Base-by-base conservation (phyloP, 2,797 vertebrate genomes). In the Toxotes lorentzi region DNA sequence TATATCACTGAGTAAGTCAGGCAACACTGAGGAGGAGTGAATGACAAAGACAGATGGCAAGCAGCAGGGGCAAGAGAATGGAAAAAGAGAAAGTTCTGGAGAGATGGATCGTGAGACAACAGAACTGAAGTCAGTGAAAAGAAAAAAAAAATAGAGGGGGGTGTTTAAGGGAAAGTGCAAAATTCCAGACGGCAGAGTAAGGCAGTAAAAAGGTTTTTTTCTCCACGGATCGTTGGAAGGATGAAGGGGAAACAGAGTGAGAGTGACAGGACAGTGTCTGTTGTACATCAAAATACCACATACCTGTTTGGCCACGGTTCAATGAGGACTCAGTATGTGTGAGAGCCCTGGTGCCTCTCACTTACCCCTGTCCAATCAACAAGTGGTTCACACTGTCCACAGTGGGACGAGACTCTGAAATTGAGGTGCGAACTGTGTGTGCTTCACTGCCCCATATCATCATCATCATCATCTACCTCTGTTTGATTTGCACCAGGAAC, bases 241-340 rank as follows among this genome's bases (percentile, higher is more conserved):
- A 16, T 43, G 53, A 6, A 30, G 32, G 45, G 63, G 41, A 48
- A 59, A 21, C 45, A 12, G 60, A 62, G 64, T 19, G 73, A 78
- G 50, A 79, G 59, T 67, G 84, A 83, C 68, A 51, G 51, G 50
- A 34, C 27, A 45, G 60, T 59, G 62, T 76, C 38, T 6, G 1
- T 24, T 73, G 61, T 64, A 73, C 40, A 56, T 69, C 34, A 82
- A 63, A 84, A 69, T 12, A 27, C 66, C 81, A 83, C 82, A 88
- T 85, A 78, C 80, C 87, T 74, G 66, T 87, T 80, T 82, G 73
- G 43, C 82, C 76, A 88, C 62, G 76, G 80, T 90, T 91, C 82
- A 88, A 56, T 84, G 80, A 86, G 64, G 73, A 56, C 70, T 74
- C 74, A 88, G 66, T 65, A 86, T 90, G 81, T 86, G 81, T 82